These are phyloP conservation scores for Brotogeris chrysoptera DNA, from an alignment of 2,797 vertebrate species.

Conservation along the genomic window DNA sequence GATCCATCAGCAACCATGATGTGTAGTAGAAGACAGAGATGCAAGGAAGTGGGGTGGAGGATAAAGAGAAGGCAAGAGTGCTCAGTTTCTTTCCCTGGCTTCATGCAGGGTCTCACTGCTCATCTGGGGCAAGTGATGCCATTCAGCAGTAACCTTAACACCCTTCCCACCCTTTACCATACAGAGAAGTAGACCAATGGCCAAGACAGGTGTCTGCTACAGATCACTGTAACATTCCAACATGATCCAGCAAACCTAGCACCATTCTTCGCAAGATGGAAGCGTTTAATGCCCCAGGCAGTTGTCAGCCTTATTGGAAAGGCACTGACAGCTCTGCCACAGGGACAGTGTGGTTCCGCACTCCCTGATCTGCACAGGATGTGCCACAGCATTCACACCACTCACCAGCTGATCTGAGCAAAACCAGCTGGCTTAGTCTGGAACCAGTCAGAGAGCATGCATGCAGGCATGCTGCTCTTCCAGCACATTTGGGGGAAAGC, in stretches of 20 bases:
- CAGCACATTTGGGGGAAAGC: not conserved
- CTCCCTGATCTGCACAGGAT: not conserved
- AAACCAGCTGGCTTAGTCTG: not conserved
- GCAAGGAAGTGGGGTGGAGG: not conserved
- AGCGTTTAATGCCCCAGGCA: not conserved
- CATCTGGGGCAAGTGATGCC: not conserved
- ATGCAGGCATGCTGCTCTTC: not conserved
- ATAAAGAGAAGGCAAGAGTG: not conserved
- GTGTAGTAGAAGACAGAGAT: not conserved
- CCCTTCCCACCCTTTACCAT: not conserved
- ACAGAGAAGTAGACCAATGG: not conserved
- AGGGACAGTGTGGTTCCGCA: not conserved
- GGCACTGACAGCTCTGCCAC: not conserved
- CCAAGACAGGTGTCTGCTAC: not conserved
- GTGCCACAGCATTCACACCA: not conserved
- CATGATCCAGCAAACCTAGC: not conserved
- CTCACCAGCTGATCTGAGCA: not conserved
- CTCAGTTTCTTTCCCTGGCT: not conserved
- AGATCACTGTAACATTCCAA: not conserved
- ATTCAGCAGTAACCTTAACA: not conserved
- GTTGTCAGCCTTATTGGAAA: not conserved
- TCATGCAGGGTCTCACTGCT: not conserved
- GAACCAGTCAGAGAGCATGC: rapidly evolving
- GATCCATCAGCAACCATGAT: not conserved
- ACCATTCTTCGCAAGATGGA: not conserved